Conservation (phyloP, 2,888 invertebrate species). For the Conistra vaccinii region DNA sequence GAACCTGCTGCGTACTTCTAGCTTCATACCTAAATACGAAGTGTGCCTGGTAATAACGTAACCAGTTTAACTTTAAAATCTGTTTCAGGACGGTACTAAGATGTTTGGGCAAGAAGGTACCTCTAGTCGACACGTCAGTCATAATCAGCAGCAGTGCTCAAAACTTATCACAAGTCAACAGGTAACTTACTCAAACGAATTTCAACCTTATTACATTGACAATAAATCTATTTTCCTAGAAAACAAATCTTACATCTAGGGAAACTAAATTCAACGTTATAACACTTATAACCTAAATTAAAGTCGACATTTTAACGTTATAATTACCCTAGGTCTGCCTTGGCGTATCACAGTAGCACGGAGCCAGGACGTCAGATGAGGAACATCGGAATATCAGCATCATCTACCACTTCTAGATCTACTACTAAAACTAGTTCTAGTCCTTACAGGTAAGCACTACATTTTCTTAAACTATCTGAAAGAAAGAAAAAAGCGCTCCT, state of each 20-base stretch:
- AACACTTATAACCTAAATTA: rapidly evolving
- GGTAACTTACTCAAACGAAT: conserved; percentile 71
- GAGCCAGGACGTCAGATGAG: conserved; percentile 87
- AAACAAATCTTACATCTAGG: too few species aligned
- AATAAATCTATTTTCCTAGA: neutral
- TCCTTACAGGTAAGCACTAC: conserved; percentile 93
- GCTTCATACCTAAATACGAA: too few species aligned
- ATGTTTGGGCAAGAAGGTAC: conserved; percentile 95
- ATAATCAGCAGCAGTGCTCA: conserved; percentile 94
- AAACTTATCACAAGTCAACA: conserved; percentile 92
- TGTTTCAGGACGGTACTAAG: conserved; percentile 93
- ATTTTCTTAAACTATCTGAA: too few species aligned
- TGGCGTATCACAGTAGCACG: conserved; percentile 94
- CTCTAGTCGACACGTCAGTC: conserved; percentile 94
- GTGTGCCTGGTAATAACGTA: neutral
- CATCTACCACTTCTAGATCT: conserved; percentile 98
- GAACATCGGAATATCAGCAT: conserved; percentile 98
- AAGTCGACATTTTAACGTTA: conserved; percentile 12
- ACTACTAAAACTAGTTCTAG: conserved; percentile 98
- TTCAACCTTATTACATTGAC: neutral
- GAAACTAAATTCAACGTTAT: neutral
- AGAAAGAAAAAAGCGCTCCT: too few species aligned
- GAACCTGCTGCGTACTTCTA: too few species aligned
- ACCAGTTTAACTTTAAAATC: conserved; percentile 65
- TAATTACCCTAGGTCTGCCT: conserved; percentile 91